Percentiles rank a stretch among this genome's conserved stretches.
These are phyloP conservation scores for Indicator maculatus DNA, from an alignment of 2,113 vertebrate genomes.

Conservation along the genomic window DNA sequence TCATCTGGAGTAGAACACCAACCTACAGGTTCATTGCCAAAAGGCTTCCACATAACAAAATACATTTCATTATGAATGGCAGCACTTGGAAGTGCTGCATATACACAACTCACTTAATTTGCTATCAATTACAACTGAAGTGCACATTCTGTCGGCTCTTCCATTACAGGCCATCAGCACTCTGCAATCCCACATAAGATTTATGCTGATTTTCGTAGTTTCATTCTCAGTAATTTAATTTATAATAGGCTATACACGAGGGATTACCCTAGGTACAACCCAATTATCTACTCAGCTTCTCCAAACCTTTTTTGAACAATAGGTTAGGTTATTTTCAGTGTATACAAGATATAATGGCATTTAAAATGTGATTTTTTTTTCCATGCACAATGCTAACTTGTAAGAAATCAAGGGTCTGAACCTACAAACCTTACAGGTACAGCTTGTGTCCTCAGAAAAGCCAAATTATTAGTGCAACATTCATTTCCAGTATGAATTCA, in stretches of 20 bases:
- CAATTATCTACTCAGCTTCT: not conserved
- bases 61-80: not conserved
- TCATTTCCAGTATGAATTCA: not conserved
- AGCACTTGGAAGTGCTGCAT: not conserved
- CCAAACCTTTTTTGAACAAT: not conserved
- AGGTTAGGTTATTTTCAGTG: not conserved
- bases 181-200: not conserved
- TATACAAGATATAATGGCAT: not conserved
- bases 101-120: not conserved
- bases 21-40: not conserved
- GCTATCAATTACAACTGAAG: not conserved
- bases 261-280: not conserved
- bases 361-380: not conserved
- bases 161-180: not conserved
- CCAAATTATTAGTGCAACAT: not conserved
- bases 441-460: not conserved
- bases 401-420: not conserved
- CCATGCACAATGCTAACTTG: not conserved
- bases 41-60: not conserved
- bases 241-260: not conserved
- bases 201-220: not conserved
- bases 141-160: constrained; percentile 8
- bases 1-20: not conserved
- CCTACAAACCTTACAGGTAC: not conserved
- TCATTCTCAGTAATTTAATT: constrained; percentile 27